Conservation (phyloP, 1,140 invertebrate species). For the Uloborus diversus region DNA sequence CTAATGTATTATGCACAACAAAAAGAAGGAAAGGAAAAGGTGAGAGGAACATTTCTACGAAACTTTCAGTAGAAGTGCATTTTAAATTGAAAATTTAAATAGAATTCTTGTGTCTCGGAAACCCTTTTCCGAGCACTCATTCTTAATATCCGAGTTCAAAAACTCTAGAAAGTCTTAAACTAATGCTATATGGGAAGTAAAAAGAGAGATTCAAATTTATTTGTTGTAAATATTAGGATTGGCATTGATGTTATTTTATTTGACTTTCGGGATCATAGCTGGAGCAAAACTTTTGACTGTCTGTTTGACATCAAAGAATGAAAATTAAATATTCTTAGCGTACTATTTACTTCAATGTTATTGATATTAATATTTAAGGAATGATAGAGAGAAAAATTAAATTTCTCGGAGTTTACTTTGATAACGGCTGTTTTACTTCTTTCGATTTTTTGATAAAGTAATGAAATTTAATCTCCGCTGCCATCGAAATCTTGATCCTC, state of each 20-base stretch:
- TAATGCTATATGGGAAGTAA: slow-evolving; percentile 21
- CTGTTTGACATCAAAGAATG: neutral
- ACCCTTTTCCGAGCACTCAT: neutral
- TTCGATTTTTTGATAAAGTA: no score
- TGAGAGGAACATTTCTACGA: neutral
- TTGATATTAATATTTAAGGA: no score
- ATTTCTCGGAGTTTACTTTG: no score
- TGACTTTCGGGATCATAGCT: no score
- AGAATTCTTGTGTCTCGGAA: slow-evolving; percentile 26
- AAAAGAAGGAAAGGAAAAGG: no score
- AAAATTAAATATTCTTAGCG: slow-evolving; percentile 7
- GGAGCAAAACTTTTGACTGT: no score
- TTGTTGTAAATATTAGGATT: slow-evolving; percentile 23
- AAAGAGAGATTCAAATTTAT: slow-evolving; percentile 7
- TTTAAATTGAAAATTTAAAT: slow-evolving; percentile 54
- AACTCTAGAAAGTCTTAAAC: no score
- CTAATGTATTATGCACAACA: slow-evolving; percentile 30
- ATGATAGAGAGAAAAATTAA: no score
- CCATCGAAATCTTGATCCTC: no score
- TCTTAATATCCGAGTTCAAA: neutral
- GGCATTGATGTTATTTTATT: slow-evolving; percentile 1
- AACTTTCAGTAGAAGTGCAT: slow-evolving; percentile 23
- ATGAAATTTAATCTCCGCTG: no score
- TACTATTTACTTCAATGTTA: no score
- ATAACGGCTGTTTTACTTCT: no score